Conservation (phyloP, 2,888 invertebrate genomes). For the Brachylomia viminalis region DNA sequence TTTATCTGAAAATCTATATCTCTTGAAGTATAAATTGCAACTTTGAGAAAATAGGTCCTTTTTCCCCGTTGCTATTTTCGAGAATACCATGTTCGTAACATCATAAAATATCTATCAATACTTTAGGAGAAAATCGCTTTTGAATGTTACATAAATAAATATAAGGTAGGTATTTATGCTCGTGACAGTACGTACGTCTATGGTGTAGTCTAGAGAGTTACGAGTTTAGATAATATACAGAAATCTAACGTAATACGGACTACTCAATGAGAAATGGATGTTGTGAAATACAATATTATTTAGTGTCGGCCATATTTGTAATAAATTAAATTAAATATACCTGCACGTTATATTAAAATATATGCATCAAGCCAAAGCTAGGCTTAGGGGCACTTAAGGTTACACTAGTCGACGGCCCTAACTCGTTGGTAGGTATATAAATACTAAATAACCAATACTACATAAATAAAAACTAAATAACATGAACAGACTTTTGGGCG, state of each 20-base stretch:
- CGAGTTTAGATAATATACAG: not conserved
- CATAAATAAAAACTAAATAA: too few relatives aligned
- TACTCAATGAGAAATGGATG: not conserved
- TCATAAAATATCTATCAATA: not conserved
- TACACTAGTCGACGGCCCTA: too few relatives aligned
- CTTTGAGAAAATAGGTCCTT: too few relatives aligned
- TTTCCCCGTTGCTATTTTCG: too few relatives aligned
- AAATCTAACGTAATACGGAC: not conserved
- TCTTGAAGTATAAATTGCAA: too few relatives aligned
- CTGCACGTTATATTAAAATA: slow-evolving; percentile 9
- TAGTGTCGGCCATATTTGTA: not conserved
- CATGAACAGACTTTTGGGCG: too few relatives aligned
- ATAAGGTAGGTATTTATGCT: not conserved
- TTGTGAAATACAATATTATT: slow-evolving; percentile 10
- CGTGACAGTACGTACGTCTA: not conserved
- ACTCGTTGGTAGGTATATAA: too few relatives aligned
- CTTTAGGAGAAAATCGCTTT: not conserved
- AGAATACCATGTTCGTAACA: not conserved
- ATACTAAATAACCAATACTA: too few relatives aligned
- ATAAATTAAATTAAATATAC: slow-evolving; percentile 22
- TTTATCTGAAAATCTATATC: too few relatives aligned
- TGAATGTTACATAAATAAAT: not conserved
- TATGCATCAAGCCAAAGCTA: slow-evolving; percentile 9
- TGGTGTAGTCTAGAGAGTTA: not conserved
- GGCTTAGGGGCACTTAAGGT: slow-evolving; percentile 22